Percentiles rank a stretch among this genome's conserved stretches.
phyloP scores from a whole-genome alignment of 2,797 vertebrate species.

The Sandelia bainsii region DNA sequence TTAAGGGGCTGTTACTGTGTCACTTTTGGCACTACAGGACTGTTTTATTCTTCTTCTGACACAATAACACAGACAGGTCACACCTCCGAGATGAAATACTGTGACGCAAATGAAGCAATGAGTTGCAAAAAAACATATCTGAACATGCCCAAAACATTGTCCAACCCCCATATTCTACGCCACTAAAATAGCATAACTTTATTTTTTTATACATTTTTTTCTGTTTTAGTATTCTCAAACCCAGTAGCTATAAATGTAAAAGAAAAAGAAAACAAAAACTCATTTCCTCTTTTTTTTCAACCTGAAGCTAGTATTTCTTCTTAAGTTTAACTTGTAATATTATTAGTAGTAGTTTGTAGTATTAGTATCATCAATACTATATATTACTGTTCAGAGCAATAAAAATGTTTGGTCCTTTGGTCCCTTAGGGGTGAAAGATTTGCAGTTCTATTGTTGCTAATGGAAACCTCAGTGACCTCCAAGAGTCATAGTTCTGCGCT shows the following conservation, averaged over 20 bases:
- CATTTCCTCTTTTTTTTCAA: constrained; percentile 81
- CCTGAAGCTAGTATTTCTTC: constrained; percentile 87
- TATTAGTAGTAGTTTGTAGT: constrained; percentile 87
- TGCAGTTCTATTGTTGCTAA: constrained; percentile 86
- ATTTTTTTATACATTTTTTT: constrained; percentile 76
- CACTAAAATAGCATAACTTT: constrained; percentile 89
- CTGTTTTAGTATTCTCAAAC: constrained; percentile 87
- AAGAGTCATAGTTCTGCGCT: constrained; percentile 83
- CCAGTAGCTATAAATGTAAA: constrained; percentile 87
- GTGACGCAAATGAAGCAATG: constrained; percentile 62
- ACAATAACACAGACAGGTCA: constrained; percentile 46
- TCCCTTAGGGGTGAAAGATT: constrained; percentile 88
- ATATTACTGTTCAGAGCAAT: constrained; percentile 88
- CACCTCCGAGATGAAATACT: constrained; percentile 72
- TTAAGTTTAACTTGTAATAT: constrained; percentile 85
- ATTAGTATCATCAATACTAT: constrained; percentile 89
- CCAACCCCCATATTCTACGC: constrained; percentile 86
- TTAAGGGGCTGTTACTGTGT: constrained; percentile 42
- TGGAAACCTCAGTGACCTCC: constrained; percentile 86
- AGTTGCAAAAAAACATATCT: constrained; percentile 62
- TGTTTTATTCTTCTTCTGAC: constrained; percentile 22
- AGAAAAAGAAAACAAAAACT: constrained; percentile 82
- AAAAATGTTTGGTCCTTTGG: constrained; percentile 92
- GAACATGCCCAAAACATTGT: constrained; percentile 83
- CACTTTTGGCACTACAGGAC: constrained; percentile 65